Percentiles rank a stretch among this genome's conserved stretches.
phyloP scores from a whole-genome alignment of 2,113 vertebrate species.

The Arvicanthis niloticus region DNA sequence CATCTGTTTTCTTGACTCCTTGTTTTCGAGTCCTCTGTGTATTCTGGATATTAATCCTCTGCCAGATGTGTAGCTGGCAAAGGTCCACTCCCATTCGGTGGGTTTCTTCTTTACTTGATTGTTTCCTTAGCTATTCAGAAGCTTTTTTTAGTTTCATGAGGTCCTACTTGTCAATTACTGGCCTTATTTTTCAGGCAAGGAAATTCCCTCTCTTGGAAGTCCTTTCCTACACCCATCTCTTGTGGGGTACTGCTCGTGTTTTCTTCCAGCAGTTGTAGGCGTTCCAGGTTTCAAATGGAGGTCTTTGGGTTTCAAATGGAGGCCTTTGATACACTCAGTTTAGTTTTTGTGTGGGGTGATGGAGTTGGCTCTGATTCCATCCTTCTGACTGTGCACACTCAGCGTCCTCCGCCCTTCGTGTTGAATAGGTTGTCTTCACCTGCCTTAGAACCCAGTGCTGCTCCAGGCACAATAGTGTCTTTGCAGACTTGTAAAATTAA shows the following conservation, averaged over 20 bases:
- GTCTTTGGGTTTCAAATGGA: too few relatives aligned
- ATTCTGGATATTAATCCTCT: background rate
- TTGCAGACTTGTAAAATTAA: constrained; percentile 31
- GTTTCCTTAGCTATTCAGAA: background rate
- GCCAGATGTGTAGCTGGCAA: background rate
- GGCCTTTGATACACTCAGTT: background rate
- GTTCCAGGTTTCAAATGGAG: background rate
- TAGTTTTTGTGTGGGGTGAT: background rate
- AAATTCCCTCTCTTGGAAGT: background rate
- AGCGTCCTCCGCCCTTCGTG: background rate
- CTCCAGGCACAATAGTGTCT: background rate
- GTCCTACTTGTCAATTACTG: background rate
- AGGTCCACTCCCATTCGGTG: background rate
- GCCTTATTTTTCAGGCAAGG: background rate
- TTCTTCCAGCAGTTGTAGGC: background rate
- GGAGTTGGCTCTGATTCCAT: too few relatives aligned
- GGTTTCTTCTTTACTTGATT: background rate
- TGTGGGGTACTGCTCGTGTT: background rate
- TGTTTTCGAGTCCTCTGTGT: background rate
- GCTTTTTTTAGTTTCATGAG: background rate
- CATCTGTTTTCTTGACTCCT: background rate
- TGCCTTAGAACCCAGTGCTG: background rate
- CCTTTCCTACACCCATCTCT: background rate
- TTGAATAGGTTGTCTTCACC: background rate
- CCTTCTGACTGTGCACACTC: background rate